Percentiles rank a stretch among this genome's conserved stretches.
Conservation (phyloP, 2,797 vertebrate genomes). For the Sebastes nivosus region DNA sequence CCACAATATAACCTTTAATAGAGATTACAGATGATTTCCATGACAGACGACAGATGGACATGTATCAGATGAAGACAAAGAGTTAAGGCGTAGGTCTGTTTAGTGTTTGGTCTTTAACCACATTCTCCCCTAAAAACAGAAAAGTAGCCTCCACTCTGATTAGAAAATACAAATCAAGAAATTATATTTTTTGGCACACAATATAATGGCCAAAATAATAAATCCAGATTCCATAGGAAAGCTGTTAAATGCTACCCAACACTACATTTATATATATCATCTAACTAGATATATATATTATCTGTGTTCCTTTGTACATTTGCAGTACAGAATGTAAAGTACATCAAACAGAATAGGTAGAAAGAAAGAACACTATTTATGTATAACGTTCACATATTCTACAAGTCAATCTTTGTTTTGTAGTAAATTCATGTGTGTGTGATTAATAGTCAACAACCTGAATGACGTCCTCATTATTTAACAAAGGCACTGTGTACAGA, state of each 20-base stretch:
- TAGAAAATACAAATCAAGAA: conserved; percentile 7
- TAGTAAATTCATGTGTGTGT: neutral
- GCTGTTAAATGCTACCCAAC: neutral
- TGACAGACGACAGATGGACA: conserved; percentile 22
- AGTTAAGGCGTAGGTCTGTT: conserved; percentile 58
- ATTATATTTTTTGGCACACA: conserved; percentile 13
- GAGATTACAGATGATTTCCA: conserved; percentile 24
- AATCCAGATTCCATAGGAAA: conserved; percentile 4
- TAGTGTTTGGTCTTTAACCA: conserved; percentile 56
- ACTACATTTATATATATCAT: conserved; percentile 3
- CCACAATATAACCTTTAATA: conserved; percentile 24
- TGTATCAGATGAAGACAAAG: conserved; percentile 28
- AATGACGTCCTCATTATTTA: conserved; percentile 6
- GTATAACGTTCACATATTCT: conserved; percentile 17
- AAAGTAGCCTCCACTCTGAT: conserved; percentile 12
- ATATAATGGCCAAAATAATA: conserved; percentile 32
- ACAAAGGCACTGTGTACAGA: conserved; percentile 62
- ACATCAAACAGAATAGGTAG: conserved; percentile 7
- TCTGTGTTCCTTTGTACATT: conserved; percentile 30
- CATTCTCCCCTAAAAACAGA: conserved; percentile 31
- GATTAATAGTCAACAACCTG: conserved; percentile 6
- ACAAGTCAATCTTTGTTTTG: conserved; percentile 6
- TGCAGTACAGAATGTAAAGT: conserved; percentile 12
- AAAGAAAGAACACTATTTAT: conserved; percentile 6
- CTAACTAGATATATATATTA: neutral